These are phyloP conservation scores for Pachycephus smyrnensis DNA, from an alignment of 2,888 invertebrate genomes.

Conservation along the genomic window DNA sequence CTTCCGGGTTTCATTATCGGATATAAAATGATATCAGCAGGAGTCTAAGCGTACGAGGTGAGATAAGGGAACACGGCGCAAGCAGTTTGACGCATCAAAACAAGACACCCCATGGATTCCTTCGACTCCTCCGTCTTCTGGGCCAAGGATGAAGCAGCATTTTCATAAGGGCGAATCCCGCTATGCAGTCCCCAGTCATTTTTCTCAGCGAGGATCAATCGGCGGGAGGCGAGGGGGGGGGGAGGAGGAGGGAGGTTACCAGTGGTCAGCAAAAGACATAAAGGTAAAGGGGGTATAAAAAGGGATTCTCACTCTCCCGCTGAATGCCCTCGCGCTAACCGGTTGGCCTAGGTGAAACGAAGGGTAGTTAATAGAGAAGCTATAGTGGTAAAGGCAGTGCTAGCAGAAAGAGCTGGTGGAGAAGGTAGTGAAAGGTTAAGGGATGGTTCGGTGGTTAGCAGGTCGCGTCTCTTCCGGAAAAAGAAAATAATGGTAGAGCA, in stretches of 20 bases:
- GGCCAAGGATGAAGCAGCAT: conserved; percentile 2
- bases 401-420: conserved; percentile 26
- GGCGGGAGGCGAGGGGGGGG: conserved; percentile 13
- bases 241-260: conserved; percentile 7
- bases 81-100: conserved; percentile 37
- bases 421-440: background rate
- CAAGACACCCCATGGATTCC: conserved; percentile 34
- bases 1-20: conserved; percentile 27
- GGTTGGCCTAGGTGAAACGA: background rate
- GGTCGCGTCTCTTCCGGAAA: background rate
- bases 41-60: background rate
- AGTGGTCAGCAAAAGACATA: background rate
- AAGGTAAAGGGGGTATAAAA: background rate
- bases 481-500: background rate
- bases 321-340: background rate
- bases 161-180: background rate
- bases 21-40: background rate
- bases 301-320: background rate
- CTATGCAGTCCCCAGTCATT: background rate
- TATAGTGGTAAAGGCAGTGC: background rate
- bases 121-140: conserved; percentile 20
- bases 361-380: background rate
- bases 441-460: background rate
- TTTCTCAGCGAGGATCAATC: background rate
- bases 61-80: conserved; percentile 19